Evolutionary conservation across 2,113 vertebrate species (phyloP).

Genomic region (Girardinichthys multiradiatus): DNA sequence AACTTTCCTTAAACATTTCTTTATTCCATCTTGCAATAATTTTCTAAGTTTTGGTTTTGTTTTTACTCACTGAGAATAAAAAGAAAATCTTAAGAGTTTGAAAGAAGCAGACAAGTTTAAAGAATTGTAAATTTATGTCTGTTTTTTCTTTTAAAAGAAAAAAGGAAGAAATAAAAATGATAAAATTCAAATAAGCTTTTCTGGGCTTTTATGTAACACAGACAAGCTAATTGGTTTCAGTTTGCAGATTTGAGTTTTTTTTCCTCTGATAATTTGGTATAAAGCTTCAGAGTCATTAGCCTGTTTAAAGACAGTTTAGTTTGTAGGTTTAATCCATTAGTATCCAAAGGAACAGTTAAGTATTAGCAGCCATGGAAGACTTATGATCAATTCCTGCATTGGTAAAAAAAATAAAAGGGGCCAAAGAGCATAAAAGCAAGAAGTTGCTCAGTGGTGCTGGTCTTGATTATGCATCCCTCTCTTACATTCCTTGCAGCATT

Average conservation of each 20-base stretch:
- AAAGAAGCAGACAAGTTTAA: no score
- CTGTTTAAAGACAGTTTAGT: neutral
- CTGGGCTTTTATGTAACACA: neutral
- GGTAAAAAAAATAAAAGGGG: conserved; percentile 8
- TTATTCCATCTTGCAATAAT: neutral
- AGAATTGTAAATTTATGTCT: no score
- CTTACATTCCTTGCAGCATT: conserved; percentile 71
- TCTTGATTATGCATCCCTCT: conserved; percentile 60
- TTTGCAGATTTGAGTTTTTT: neutral
- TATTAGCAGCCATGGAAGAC: neutral
- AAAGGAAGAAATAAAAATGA: no score
- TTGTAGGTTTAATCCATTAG: neutral
- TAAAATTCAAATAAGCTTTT: no score
- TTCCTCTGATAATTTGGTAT: neutral
- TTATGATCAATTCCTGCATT: conserved; percentile 17
- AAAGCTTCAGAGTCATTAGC: neutral
- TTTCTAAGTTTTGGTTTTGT: neutral
- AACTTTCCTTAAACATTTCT: no score
- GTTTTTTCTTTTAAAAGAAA: no score
- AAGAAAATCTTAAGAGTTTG: no score
- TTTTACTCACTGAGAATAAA: neutral
- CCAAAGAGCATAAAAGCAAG: conserved; percentile 29
- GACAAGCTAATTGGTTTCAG: neutral
- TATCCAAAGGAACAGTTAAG: no score
- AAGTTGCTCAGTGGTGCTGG: conserved; percentile 61